Percentiles rank a stretch among this genome's conserved stretches.
Conservation (phyloP, 2,113 vertebrate genomes). For the Ia io region DNA sequence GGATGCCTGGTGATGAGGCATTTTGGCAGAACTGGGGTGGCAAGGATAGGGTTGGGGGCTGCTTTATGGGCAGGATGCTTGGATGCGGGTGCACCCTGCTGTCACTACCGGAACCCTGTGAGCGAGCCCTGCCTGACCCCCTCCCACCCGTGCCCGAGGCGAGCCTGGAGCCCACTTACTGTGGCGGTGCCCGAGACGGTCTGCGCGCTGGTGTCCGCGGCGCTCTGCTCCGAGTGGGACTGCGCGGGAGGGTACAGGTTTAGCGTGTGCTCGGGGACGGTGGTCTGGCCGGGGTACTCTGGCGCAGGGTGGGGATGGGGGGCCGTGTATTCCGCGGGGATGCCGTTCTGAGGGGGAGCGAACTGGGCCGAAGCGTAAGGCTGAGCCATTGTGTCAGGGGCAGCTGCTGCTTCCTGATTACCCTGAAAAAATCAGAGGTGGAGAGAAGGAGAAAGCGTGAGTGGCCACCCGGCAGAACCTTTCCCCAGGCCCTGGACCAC, state of each 20-base stretch:
- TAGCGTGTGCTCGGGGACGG: constrained; percentile 93
- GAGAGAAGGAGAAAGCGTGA: background rate
- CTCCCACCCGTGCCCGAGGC: accelerated
- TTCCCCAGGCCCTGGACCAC: background rate
- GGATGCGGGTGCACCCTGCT: accelerated
- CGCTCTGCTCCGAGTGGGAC: constrained; percentile 92
- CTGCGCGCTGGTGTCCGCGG: constrained; percentile 89
- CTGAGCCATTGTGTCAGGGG: constrained; percentile 97
- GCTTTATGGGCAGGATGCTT: accelerated
- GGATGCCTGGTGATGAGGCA: accelerated
- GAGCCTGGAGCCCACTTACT: constrained; percentile 85
- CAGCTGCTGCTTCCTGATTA: constrained; percentile 96
- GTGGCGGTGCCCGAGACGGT: constrained; percentile 95
- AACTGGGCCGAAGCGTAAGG: constrained; percentile 95
- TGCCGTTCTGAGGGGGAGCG: constrained; percentile 92
- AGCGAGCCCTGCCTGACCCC: accelerated
- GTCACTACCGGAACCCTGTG: background rate
- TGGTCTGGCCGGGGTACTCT: constrained; percentile 91
- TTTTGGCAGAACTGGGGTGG: accelerated
- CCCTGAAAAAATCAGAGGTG: constrained; percentile 81
- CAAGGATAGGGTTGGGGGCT: accelerated
- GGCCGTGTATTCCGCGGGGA: constrained; percentile 92
- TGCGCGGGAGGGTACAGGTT: constrained; percentile 94
- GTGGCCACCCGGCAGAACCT: accelerated
- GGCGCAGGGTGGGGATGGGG: constrained; percentile 92